Evolutionary conservation across 2,113 vertebrate species (phyloP).

Genomic region (Prunella himalayana): DNA sequence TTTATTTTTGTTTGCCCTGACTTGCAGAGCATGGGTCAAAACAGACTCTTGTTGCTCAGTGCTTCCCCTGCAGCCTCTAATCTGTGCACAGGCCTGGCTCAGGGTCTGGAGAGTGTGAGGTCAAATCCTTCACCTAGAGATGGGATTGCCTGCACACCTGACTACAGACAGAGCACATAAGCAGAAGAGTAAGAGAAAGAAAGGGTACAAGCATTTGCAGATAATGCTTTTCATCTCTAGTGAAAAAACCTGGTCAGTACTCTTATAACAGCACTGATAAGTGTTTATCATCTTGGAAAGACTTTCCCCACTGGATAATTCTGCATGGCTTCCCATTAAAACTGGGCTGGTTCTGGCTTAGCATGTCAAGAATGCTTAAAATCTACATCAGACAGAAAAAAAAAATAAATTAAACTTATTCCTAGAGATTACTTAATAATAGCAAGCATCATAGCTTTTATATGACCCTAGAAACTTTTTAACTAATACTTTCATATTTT

Average conservation of each 20-base stretch:
- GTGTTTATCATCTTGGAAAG: not conserved
- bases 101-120: rapidly evolving
- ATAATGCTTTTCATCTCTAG: not conserved
- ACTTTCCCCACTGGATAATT: not conserved
- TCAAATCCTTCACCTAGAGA: not conserved
- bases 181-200: not conserved
- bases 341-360: not conserved
- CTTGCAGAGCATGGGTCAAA: not conserved
- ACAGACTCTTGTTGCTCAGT: not conserved
- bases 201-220: not conserved
- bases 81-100: not conserved
- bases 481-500: not conserved
- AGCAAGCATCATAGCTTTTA: not conserved
- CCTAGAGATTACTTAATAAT: not conserved
- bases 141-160: not conserved
- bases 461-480: not conserved
- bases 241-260: not conserved
- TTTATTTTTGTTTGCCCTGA: not conserved
- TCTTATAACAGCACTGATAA: not conserved
- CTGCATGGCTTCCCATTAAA: not conserved
- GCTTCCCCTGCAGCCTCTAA: not conserved
- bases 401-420: not conserved
- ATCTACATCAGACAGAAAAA: not conserved
- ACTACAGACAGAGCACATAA: not conserved
- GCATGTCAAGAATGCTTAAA: not conserved